A percentile compares a stretch with the other conserved stretches of the same genome.
phyloP scores from a whole-genome alignment of 1,140 invertebrate genomes.

The Tetragnatha versicolor region DNA sequence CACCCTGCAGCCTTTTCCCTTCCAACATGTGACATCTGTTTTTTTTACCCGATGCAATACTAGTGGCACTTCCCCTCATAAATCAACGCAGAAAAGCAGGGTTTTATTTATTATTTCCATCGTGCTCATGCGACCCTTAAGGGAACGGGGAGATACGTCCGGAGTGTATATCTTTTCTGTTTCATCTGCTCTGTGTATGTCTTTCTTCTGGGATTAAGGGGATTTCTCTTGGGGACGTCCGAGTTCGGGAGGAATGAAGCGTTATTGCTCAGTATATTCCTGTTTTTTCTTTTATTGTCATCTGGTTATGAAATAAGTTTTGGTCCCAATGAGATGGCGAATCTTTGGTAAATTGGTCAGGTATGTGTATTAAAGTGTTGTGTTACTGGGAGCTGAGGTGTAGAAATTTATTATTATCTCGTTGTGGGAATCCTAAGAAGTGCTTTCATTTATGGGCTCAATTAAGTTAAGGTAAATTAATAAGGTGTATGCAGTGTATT shows the following conservation, averaged over 20 bases:
- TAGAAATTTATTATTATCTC: too few relatives aligned
- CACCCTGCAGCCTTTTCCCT: too few relatives aligned
- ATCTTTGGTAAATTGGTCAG: too few relatives aligned
- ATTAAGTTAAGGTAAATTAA: too few relatives aligned
- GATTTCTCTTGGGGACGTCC: neutral
- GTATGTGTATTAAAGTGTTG: too few relatives aligned
- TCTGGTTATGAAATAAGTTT: too few relatives aligned
- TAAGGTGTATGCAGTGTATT: too few relatives aligned
- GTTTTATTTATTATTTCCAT: constrained; percentile 8
- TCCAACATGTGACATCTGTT: neutral
- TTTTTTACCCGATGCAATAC: neutral
- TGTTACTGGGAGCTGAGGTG: too few relatives aligned
- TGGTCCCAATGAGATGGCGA: too few relatives aligned
- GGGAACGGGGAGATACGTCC: neutral
- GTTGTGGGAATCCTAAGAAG: too few relatives aligned
- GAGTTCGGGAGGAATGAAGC: neutral
- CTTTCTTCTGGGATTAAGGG: neutral
- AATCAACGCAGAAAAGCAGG: constrained; percentile 3
- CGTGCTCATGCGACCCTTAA: neutral
- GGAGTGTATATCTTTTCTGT: neutral
- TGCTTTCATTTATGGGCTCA: too few relatives aligned
- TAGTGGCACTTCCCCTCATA: constrained; percentile 6
- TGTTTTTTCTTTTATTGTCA: too few relatives aligned
- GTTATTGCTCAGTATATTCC: neutral
- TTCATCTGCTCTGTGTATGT: neutral